Conservation (phyloP, 2,113 vertebrate genomes). For the Hippocampus comes region DNA sequence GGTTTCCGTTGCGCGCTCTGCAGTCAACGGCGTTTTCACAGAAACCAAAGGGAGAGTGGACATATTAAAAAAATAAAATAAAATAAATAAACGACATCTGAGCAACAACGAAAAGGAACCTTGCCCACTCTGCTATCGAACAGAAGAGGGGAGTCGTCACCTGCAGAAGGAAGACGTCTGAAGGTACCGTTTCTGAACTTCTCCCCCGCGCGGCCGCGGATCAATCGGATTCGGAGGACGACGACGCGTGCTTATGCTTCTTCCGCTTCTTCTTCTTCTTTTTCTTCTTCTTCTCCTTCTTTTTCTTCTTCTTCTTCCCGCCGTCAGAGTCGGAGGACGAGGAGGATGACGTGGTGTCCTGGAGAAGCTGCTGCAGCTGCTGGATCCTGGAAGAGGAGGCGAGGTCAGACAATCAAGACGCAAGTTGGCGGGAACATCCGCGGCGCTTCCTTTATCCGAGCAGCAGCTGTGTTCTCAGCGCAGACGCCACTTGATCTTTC, state of each 20-base stretch:
- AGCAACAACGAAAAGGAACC: not conserved
- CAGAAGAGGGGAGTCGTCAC: no score
- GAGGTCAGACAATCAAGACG: not conserved
- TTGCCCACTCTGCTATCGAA: no score
- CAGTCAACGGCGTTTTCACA: conserved; percentile 1
- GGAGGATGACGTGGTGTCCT: conserved; percentile 87
- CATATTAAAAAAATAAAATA: not conserved
- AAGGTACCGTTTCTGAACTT: no score
- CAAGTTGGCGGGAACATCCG: conserved; percentile 9
- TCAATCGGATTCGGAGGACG: conserved; percentile 76
- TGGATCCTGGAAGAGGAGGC: conserved; percentile 76
- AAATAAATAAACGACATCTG: not conserved
- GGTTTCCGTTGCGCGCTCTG: not conserved
- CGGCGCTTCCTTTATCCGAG: not conserved
- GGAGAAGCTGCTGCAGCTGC: conserved; percentile 87
- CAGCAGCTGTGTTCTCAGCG: conserved; percentile 5
- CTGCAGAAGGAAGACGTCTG: not conserved
- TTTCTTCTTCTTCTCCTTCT: conserved; percentile 70
- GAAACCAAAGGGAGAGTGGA: not conserved
- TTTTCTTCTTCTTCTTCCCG: conserved; percentile 68
- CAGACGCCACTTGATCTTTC: not conserved
- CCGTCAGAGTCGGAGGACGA: conserved; percentile 69
- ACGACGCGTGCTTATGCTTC: conserved; percentile 76
- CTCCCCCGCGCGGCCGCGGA: not conserved
- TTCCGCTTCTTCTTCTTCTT: conserved; percentile 66